These are phyloP conservation scores for Nephrotoma flavescens DNA, from an alignment of 2,888 invertebrate genomes.

Conservation along the genomic window DNA sequence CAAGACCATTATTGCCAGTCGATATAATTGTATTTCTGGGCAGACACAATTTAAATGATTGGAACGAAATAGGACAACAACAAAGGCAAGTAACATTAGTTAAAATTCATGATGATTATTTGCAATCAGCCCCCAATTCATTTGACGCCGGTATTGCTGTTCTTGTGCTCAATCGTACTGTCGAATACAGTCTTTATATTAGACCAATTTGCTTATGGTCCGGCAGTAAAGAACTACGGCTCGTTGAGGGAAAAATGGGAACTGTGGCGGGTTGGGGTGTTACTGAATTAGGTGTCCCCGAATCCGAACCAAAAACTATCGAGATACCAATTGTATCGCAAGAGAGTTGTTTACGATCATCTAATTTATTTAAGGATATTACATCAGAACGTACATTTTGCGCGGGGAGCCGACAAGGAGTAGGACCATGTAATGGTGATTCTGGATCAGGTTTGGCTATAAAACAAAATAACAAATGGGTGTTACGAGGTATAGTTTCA, in stretches of 20 bases:
- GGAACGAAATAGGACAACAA: slow-evolving; percentile 24
- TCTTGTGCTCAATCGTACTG: slow-evolving; percentile 30
- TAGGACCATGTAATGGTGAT: slow-evolving; percentile 33
- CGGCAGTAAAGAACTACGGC: slow-evolving; percentile 21
- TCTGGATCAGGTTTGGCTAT: slow-evolving; percentile 45
- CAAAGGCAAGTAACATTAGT: not conserved
- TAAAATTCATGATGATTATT: slow-evolving; percentile 31
- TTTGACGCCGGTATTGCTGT: slow-evolving; percentile 38
- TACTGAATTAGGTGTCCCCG: slow-evolving; percentile 24
- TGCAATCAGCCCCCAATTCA: slow-evolving; percentile 19
- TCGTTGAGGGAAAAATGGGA: slow-evolving; percentile 33
- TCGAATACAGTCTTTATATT: slow-evolving; percentile 25
- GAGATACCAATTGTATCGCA: slow-evolving; percentile 36
- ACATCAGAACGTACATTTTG: slow-evolving; percentile 32
- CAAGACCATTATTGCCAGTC: slow-evolving; percentile 10
- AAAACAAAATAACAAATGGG: slow-evolving; percentile 30
- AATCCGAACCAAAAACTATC: slow-evolving; percentile 30
- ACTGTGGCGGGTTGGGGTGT: slow-evolving; percentile 39
- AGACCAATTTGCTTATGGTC: slow-evolving; percentile 41
- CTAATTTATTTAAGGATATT: slow-evolving; percentile 21
- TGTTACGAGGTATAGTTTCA: slow-evolving; percentile 36
- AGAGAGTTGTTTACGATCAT: slow-evolving; percentile 33
- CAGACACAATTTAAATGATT: slow-evolving; percentile 31
- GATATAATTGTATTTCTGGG: slow-evolving; percentile 33
- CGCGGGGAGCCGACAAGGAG: slow-evolving; percentile 21